Evolutionary conservation across 2,888 invertebrate genomes (phyloP), one percentile per base, ranked within the genome.

Genomic region (Amphimallon solstitiale): DNA sequence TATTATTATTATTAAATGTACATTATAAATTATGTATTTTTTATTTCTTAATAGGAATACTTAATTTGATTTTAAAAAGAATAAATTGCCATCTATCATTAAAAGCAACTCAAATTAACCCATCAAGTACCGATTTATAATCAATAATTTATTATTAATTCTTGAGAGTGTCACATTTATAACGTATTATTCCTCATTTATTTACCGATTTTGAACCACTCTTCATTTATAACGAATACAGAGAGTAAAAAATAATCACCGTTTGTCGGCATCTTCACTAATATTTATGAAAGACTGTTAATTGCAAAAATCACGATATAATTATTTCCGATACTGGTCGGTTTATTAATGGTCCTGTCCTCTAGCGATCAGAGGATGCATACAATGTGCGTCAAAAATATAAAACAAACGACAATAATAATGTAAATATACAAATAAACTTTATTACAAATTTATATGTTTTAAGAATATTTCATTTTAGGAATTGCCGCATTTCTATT

Each of bases 241-340:
- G 17, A 63, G 15, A 62, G 51, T 19, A 56, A 56, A 46, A 35
- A 56, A 19, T 17, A 14, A n/a, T 12, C 21, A 17, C 6, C 49
- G 49, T 59, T 64, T 64, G 64, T 64, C 64, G 64, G 64, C 56
- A 43, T 45, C 56, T 48, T 64, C 35, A 43, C 3, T 15, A 23
- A 52, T 56, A 56, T 64, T 56, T 64, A 56, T 56, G 51, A 56
- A 56, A 29, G 64, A 34, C 37, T 35, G 21, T 21, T 64, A 64
- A 64, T 64, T 64, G 56, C 48, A 21, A 46, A 64, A 46, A 52
- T 64, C 43, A 35, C 64, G 48, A 46, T 35, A 34, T 56, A 56
- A 64, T 64, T 64, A 64, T 43, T 43, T 46, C 12, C 46, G 12
- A 34, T n/a, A 45, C 46, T 21, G 56, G 29, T 34, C 19, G 45